Evolutionary conservation across 2,888 invertebrate genomes (phyloP).

Genomic region (Onchidella celtica): DNA sequence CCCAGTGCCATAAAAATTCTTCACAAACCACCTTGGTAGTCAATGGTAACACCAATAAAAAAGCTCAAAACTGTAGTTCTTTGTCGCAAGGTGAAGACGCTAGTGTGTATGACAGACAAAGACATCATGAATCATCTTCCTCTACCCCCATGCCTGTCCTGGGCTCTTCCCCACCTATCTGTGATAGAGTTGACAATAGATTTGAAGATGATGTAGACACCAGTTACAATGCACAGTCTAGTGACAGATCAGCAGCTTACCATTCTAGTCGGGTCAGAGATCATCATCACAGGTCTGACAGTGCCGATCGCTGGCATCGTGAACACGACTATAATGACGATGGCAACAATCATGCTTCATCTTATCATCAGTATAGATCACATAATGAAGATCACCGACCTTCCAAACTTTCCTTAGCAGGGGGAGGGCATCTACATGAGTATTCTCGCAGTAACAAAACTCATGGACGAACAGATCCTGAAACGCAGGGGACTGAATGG

Average conservation of each 20-base stretch:
- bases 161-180: slow-evolving; percentile 82
- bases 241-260: background rate
- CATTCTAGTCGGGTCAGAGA: background rate
- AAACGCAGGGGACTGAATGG: background rate
- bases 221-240: background rate
- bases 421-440: background rate
- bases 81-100: background rate
- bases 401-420: slow-evolving; percentile 20
- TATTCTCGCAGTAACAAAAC: slow-evolving; percentile 4
- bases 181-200: slow-evolving; percentile 82
- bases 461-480: background rate
- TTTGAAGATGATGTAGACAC: background rate
- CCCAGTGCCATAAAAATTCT: background rate
- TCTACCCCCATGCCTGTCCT: slow-evolving; percentile 53
- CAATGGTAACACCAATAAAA: background rate
- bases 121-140: background rate
- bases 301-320: slow-evolving; percentile 73
- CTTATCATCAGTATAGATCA: slow-evolving; percentile 14
- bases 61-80: background rate
- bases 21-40: background rate
- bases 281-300: slow-evolving; percentile 73
- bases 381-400: slow-evolving; percentile 11
- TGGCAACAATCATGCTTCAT: slow-evolving; percentile 30
- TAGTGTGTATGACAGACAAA: background rate
- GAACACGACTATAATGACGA: slow-evolving; percentile 7